A percentile compares a stretch with the other conserved stretches of the same genome.
These are phyloP conservation scores for Trachelus tabidus DNA, from an alignment of 2,888 invertebrate species.

Conservation along the genomic window DNA sequence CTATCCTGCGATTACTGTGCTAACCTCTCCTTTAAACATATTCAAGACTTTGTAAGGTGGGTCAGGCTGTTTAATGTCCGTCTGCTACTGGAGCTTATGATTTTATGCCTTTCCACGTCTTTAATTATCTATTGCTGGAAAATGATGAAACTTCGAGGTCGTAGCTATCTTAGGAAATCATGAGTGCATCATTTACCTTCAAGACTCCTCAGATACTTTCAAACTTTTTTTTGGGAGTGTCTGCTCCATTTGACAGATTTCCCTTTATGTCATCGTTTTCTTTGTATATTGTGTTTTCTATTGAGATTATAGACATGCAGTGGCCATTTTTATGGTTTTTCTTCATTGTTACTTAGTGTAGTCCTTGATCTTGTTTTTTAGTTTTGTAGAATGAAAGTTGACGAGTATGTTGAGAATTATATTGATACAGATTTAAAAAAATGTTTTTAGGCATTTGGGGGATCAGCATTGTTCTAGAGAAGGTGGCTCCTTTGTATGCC, in stretches of 20 bases:
- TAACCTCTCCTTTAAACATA: constrained; percentile 61
- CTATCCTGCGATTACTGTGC: constrained; percentile 59
- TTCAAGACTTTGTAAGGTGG: constrained; percentile 61
- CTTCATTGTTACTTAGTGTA: not conserved
- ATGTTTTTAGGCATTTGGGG: constrained; percentile 77
- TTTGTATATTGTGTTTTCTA: not conserved
- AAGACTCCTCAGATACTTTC: not conserved
- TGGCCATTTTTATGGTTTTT: not conserved
- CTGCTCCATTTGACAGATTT: not conserved
- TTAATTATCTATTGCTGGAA: not conserved
- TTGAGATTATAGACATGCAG: not conserved
- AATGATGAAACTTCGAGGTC: not conserved
- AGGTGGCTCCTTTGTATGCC: constrained; percentile 87
- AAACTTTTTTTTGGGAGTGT: not conserved
- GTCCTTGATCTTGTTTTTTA: not conserved
- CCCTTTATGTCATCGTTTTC: not conserved
- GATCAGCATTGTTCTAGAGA: constrained; percentile 85
- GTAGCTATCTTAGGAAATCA: not conserved
- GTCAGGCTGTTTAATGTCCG: constrained; percentile 27
- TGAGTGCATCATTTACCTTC: not conserved
- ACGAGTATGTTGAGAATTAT: not conserved
- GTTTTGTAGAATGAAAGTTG: not conserved
- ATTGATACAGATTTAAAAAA: not conserved
- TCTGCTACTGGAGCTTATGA: not conserved
- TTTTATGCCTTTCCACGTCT: not conserved